Base-by-base conservation (phyloP, 2,113 vertebrate genomes). In the Neodon shergylaensis region DNA sequence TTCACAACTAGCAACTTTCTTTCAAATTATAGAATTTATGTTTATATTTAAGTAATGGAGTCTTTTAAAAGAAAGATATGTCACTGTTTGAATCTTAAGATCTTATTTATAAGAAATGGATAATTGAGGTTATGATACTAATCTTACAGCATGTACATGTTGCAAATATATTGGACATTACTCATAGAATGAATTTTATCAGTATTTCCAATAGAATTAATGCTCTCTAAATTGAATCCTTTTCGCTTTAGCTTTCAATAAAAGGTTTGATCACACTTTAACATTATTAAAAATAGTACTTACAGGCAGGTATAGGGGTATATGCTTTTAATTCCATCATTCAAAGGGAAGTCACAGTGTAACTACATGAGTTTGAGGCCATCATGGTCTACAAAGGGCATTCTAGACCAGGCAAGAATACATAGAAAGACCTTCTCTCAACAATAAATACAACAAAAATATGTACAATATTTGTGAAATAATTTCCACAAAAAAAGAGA, bases 161-260 rank as follows among this genome's bases (percentile, higher is more conserved):
- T 89, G 79, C 8, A 78, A 81, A 79, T 42, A 76, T 17, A 74
- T 9, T 89, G 9, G 90, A 88, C 63, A 0, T 61, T 28, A 81
- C 16, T 79, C 61, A 44, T 33, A 58, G 49, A 87, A 87, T 1
- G n/a, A 96, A 73, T 52, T 16, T 66, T 42, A 49, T 42, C 16
- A 65, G 39, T 91, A 21, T 58, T 65, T 90, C 63, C n/a, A 90
- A 78, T 31, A 88, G 70, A 89, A 92, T 94, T 3, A 93, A 82
- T 77, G 9, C 2, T 73, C 3, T 6, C 47, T 83, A 77, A 79
- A 65, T 70, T 77, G 14, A 93, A 24, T n/a, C 39, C 79, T 76
- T 94, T 91, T 86, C 33, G 33, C 0, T 78, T 42, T 68, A 68
- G 36, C 24, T 82, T 85, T 88, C 68, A 84, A 77, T 76, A 17